Percentiles rank a stretch among this genome's conserved stretches.
phyloP scores from a whole-genome alignment of 2,113 vertebrate genomes.

The Helogale parvula region DNA sequence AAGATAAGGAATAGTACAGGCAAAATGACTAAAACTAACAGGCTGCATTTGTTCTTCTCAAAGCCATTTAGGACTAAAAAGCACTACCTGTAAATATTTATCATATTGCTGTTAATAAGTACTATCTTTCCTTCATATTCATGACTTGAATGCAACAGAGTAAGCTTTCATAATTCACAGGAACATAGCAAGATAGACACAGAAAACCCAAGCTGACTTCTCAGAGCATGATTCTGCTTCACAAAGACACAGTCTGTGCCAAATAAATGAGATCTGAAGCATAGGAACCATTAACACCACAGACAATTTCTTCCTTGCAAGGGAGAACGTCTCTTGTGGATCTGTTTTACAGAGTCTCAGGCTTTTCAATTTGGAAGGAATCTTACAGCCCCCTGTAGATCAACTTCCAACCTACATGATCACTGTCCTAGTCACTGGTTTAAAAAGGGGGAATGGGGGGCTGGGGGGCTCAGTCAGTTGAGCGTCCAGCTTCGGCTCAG shows the following conservation, averaged over 20 bases:
- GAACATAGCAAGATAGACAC: background rate
- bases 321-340: background rate
- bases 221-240: background rate
- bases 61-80: constrained; percentile 25
- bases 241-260: background rate
- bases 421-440: background rate
- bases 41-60: background rate
- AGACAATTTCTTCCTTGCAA: background rate
- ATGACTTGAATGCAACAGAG: background rate
- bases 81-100: background rate
- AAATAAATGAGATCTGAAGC: background rate
- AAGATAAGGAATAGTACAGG: background rate
- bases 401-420: background rate
- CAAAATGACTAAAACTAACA: background rate
- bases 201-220: background rate
- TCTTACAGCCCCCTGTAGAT: background rate
- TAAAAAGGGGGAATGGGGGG: background rate
- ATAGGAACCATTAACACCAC: background rate
- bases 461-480: too few relatives aligned
- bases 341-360: background rate
- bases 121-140: background rate
- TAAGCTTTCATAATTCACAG: background rate
- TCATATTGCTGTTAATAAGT: background rate
- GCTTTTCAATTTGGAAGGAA: background rate
- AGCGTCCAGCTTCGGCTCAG: too few relatives aligned